A percentile compares a stretch with the other conserved stretches of the same genome.
phyloP scores from a whole-genome alignment of 2,888 invertebrate species.

The Rotaria sp. region DNA sequence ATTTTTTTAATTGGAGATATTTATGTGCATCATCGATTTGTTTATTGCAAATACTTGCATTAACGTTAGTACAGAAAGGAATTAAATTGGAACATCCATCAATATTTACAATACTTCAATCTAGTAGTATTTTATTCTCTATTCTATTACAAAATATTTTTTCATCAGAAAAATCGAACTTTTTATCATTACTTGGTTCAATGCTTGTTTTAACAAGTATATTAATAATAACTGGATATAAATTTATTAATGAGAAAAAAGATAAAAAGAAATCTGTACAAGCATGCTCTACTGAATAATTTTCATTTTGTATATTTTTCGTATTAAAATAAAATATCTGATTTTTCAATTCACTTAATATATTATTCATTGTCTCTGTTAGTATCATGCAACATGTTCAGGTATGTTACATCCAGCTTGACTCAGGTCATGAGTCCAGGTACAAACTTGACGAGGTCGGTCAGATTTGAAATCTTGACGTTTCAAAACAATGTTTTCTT shows the following conservation, averaged over 20 bases:
- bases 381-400: no score
- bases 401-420: no score
- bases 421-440: no score
- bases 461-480: no score
- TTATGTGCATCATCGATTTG: neutral
- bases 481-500: no score
- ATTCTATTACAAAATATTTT: neutral
- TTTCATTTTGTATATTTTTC: no score
- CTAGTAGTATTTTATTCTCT: neutral
- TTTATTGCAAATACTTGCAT: neutral
- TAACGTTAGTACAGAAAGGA: neutral
- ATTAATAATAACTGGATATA: neutral
- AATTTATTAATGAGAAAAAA: neutral
- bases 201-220: neutral
- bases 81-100: neutral
- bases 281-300: no score
- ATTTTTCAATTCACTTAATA: no score
- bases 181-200: neutral
- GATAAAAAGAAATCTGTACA: neutral
- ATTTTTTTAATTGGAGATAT: neutral
- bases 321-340: no score
- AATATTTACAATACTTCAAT: neutral
- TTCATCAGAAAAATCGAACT: neutral
- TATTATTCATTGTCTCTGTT: no score
- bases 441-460: no score